Percentiles rank a stretch among this genome's conserved stretches.
Conservation (phyloP, 2,888 invertebrate species). For the Drosophila yooni region DNA sequence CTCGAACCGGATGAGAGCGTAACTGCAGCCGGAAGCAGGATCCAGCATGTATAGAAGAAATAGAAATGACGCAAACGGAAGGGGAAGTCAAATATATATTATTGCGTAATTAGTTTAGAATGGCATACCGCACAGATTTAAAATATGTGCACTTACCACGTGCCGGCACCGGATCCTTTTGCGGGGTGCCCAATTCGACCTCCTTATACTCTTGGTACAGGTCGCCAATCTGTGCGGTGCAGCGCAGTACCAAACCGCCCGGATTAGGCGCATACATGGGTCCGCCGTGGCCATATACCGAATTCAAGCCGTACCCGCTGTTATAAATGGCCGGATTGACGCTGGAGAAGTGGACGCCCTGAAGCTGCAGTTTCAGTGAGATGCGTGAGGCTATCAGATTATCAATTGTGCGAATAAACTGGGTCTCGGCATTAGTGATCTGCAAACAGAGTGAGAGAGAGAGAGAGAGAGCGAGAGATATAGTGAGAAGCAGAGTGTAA, state of each 20-base stretch:
- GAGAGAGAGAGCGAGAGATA: background rate
- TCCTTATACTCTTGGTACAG: conserved; percentile 90
- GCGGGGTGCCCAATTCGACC: conserved; percentile 89
- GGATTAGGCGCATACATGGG: conserved; percentile 68
- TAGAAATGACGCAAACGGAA: conserved; percentile 39
- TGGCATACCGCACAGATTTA: conserved; percentile 1
- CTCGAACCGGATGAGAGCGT: conserved; percentile 83
- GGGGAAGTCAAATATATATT: conserved; percentile 59
- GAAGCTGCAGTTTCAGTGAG: conserved; percentile 83
- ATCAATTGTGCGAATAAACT: conserved; percentile 84
- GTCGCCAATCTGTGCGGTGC: conserved; percentile 89
- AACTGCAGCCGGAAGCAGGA: conserved; percentile 65
- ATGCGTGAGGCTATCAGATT: conserved; percentile 84
- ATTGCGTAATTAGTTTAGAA: conserved; percentile 52
- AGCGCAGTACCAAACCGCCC: conserved; percentile 89
- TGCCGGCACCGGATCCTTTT: conserved; percentile 91
- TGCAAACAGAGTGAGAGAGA: conserved; percentile 45
- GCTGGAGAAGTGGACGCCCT: conserved; percentile 84
- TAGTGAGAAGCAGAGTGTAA: conserved; percentile 38
- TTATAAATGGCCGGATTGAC: conserved; percentile 72
- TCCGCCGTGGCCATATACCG: conserved; percentile 71
- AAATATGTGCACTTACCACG: conserved; percentile 87
- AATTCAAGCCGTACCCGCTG: conserved; percentile 66
- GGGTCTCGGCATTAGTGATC: conserved; percentile 83
- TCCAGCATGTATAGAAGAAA: background rate